Percentiles rank a stretch among this genome's conserved stretches.
phyloP scores from a whole-genome alignment of 2,888 invertebrate species.

The Acanthosoma haemorrhoidale region DNA sequence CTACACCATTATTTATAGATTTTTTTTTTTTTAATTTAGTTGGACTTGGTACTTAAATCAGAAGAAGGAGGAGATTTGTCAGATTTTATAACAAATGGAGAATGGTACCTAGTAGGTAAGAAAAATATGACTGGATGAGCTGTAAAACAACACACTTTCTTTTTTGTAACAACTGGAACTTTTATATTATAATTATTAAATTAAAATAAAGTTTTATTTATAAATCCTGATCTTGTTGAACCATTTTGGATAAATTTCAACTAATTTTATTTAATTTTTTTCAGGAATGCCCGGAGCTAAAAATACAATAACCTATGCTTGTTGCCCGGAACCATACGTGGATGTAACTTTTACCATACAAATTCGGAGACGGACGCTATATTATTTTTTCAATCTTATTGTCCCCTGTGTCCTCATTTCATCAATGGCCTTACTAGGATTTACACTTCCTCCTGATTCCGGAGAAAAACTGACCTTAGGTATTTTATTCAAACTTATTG shows the following conservation, averaged over 20 bases:
- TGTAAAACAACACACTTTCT: too few species aligned
- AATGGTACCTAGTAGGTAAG: constrained; percentile 98
- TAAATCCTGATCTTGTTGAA: not conserved
- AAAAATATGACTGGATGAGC: constrained; percentile 34
- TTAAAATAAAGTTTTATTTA: not conserved
- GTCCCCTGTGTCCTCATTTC: constrained; percentile 98
- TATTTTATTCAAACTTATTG: too few species aligned
- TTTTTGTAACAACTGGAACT: not conserved
- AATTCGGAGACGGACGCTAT: constrained; percentile 91
- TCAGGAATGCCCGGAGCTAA: constrained; percentile 90
- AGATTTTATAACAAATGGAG: constrained; percentile 97
- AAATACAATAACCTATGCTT: constrained; percentile 85
- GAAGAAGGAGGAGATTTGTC: constrained; percentile 90
- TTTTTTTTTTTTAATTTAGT: constrained; percentile 52
- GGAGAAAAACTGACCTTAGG: constrained; percentile 94
- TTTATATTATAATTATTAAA: not conserved
- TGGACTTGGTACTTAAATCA: constrained; percentile 93
- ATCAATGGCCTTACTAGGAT: constrained; percentile 96
- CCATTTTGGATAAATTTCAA: not conserved
- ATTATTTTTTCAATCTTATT: constrained; percentile 99
- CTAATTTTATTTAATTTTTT: constrained; percentile 12
- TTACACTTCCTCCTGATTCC: constrained; percentile 96
- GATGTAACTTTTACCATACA: constrained; percentile 96
- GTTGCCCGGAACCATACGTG: constrained; percentile 90
- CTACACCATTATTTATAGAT: not conserved